Evolutionary conservation across 2,797 vertebrate genomes (phyloP).

Genomic region (Gallirallus australis): DNA sequence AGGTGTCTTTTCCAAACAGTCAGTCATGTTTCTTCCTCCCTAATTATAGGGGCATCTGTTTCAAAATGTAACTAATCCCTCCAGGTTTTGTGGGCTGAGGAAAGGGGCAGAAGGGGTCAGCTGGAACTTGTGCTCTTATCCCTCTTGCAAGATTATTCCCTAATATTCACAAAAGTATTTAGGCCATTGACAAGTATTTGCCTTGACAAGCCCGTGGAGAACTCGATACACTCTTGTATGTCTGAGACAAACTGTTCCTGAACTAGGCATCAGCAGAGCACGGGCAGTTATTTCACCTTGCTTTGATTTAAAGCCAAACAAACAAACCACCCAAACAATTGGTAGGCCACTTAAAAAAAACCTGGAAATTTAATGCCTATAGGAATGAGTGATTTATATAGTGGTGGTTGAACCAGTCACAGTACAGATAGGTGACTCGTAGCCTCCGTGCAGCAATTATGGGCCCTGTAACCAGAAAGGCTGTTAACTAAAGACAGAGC

Average conservation of each 20-base stretch:
- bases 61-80: slow-evolving; percentile 27
- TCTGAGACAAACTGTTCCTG: neutral
- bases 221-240: neutral
- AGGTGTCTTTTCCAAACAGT: slow-evolving; percentile 21
- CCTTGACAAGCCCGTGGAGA: slow-evolving; percentile 22
- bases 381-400: neutral
- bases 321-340: neutral
- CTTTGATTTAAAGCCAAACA: neutral
- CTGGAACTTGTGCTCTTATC: neutral
- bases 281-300: neutral
- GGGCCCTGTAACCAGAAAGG: neutral
- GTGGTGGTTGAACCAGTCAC: neutral
- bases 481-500: neutral
- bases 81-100: neutral
- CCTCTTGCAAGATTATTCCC: slow-evolving; percentile 19
- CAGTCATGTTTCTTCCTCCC: slow-evolving; percentile 21
- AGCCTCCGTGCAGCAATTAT: neutral
- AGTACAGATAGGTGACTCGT: neutral
- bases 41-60: slow-evolving; percentile 47
- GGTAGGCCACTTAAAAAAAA: neutral
- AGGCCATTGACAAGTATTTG: slow-evolving; percentile 40
- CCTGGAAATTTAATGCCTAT: neutral
- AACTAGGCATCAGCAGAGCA: neutral
- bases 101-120: neutral
- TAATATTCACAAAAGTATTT: slow-evolving; percentile 50